Evolutionary conservation across 2,113 vertebrate genomes (phyloP).

Genomic region (Romanogobio albipinnatus): DNA sequence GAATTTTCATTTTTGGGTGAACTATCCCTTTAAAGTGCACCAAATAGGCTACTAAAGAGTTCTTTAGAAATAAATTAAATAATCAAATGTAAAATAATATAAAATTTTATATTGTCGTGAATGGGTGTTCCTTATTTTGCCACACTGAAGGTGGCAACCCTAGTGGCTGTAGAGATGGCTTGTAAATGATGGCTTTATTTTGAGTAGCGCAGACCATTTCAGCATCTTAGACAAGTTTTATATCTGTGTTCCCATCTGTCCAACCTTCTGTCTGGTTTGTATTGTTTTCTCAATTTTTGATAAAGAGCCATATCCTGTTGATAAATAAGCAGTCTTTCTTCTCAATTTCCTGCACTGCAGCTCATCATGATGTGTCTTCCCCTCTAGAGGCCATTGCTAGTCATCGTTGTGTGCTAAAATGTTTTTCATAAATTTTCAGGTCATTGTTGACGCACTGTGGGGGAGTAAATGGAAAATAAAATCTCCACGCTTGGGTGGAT

Average conservation of each 20-base stretch:
- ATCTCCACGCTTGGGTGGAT: conserved; percentile 37
- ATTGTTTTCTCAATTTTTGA: conserved; percentile 24
- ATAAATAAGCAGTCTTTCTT: conserved; percentile 27
- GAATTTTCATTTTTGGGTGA: too few species aligned
- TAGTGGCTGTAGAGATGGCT: conserved; percentile 45
- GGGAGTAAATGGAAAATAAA: conserved; percentile 43
- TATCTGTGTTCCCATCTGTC: conserved; percentile 48
- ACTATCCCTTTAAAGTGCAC: too few species aligned
- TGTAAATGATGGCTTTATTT: conserved; percentile 65
- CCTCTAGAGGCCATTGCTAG: conserved; percentile 12
- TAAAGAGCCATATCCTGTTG: conserved; percentile 8
- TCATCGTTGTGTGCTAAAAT: conserved; percentile 23
- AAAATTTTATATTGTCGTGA: too few species aligned
- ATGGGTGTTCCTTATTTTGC: too few species aligned
- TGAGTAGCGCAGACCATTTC: conserved; percentile 43
- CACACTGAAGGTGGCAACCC: too few species aligned
- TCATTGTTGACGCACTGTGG: conserved; percentile 30
- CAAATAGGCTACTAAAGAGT: too few species aligned
- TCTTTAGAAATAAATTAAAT: too few species aligned
- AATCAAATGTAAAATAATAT: too few species aligned
- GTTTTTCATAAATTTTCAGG: conserved; percentile 28
- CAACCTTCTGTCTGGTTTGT: conserved; percentile 46
- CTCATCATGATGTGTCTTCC: conserved; percentile 16
- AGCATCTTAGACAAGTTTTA: conserved; percentile 42
- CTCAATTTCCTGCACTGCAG: conserved; percentile 1